Conservation (phyloP, 2,888 invertebrate species). For the Limnephilus rhombicus region DNA sequence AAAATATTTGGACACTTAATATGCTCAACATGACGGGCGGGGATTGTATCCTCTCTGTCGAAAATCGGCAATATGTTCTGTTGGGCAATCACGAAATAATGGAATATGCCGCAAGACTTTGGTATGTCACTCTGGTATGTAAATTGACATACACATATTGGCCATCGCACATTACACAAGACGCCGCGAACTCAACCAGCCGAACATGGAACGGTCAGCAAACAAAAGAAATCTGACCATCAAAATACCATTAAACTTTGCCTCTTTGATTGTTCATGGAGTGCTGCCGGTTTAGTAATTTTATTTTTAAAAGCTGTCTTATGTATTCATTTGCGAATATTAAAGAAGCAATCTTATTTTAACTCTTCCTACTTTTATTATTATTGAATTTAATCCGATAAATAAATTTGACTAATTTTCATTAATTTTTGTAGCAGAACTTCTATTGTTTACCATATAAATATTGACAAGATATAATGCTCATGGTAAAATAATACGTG, state of each 20-base stretch:
- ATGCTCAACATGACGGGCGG: conserved; percentile 8
- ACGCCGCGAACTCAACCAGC: neutral
- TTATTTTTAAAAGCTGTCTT: too few species aligned
- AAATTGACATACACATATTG: conserved; percentile 37
- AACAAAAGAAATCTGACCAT: neutral
- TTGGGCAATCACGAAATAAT: neutral
- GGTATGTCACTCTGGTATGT: conserved; percentile 45
- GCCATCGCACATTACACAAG: conserved; percentile 32
- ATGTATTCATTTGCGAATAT: too few species aligned
- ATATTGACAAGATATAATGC: too few species aligned
- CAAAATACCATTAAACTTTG: neutral
- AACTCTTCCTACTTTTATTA: too few species aligned
- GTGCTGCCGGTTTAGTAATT: too few species aligned
- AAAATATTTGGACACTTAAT: conserved; percentile 36
- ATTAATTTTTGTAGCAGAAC: too few species aligned
- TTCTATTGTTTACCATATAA: too few species aligned
- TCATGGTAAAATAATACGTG: too few species aligned
- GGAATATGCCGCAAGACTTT: conserved; percentile 20
- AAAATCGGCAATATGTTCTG: conserved; percentile 25
- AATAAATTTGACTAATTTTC: too few species aligned
- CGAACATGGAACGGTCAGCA: neutral
- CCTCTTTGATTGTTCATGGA: neutral
- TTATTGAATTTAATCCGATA: too few species aligned
- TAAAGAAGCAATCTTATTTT: too few species aligned
- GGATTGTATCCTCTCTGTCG: conserved; percentile 11